Evolutionary conservation across 2,113 vertebrate species (phyloP).

Genomic region (Tursiops truncatus): DNA sequence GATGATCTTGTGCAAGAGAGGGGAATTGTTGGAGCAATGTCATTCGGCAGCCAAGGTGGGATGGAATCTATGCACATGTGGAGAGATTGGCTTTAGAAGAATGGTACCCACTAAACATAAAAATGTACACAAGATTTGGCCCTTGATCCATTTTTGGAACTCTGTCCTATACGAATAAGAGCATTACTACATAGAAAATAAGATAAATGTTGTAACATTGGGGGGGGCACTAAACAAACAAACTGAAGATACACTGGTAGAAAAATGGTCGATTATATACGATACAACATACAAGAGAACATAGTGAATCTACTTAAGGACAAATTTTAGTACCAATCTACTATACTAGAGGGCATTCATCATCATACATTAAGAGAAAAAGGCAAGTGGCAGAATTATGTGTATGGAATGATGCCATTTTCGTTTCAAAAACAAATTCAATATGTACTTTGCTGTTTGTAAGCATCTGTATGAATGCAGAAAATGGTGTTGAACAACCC

Average conservation of each 20-base stretch:
- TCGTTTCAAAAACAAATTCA: slow-evolving; percentile 6
- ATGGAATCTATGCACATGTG: too few relatives aligned
- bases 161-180: background rate
- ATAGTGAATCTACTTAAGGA: background rate
- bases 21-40: background rate
- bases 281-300: background rate
- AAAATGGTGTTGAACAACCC: background rate
- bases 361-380: background rate
- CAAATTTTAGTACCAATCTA: background rate
- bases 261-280: background rate
- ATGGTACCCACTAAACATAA: background rate
- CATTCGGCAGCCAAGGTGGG: background rate
- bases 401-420: background rate
- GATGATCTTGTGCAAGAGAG: background rate
- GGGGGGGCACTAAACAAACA: background rate
- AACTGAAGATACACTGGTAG: background rate
- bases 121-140: background rate
- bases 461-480: background rate
- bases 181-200: background rate
- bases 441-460: background rate
- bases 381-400: background rate
- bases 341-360: background rate
- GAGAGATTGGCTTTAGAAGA: background rate
- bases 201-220: background rate
- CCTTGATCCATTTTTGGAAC: background rate